Conservation (phyloP, 2,113 vertebrate genomes). For the Nesoenas mayeri region DNA sequence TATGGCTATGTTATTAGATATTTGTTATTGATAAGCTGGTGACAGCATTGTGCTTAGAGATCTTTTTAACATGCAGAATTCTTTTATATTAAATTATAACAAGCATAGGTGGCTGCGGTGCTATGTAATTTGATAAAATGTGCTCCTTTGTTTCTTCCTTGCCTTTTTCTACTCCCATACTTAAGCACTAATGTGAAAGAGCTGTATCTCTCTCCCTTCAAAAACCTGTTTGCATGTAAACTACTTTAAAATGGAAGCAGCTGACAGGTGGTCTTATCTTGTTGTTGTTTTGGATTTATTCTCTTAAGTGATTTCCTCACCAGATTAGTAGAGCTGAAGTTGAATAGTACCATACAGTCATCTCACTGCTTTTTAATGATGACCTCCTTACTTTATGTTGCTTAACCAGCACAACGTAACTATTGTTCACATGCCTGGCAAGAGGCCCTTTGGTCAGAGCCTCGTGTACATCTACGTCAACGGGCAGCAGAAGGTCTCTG, state of each 20-base stretch:
- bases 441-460: slow-evolving; percentile 97
- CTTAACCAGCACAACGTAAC: slow-evolving; percentile 88
- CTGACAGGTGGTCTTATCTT: background rate
- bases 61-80: background rate
- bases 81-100: background rate
- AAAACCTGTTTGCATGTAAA: background rate
- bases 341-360: background rate
- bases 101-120: background rate
- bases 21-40: background rate
- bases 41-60: background rate
- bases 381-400: background rate
- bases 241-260: background rate
- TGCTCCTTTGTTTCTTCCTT: background rate
- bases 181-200: background rate
- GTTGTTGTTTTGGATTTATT: background rate
- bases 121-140: background rate
- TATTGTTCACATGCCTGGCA: slow-evolving; percentile 93
- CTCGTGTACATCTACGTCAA: slow-evolving; percentile 94
- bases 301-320: background rate
- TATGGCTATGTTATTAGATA: background rate
- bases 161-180: background rate
- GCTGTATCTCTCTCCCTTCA: background rate
- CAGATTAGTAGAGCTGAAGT: background rate
- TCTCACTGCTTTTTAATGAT: background rate
- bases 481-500: slow-evolving; percentile 93